Evolutionary conservation across 2,888 invertebrate species (phyloP), one percentile per base, ranked within the genome.

Genomic region (Laspeyria flexula): DNA sequence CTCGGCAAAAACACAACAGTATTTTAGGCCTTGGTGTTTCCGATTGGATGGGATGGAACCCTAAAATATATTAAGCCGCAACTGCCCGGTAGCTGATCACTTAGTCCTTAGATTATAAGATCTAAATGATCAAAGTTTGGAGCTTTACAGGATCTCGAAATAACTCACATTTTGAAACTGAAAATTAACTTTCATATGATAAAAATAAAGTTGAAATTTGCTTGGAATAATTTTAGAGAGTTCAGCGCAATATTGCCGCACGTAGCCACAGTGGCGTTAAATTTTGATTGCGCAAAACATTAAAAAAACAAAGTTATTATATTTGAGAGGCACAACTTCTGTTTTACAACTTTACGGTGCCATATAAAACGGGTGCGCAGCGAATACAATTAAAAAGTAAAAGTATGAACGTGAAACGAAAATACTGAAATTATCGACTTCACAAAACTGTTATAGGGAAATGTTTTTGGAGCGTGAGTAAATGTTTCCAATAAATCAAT

Each of bases 251-350:
- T 67, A 64, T 51, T 55, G 61, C 65, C 53, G 67, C 67, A 64
- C 58, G 67, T 64, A 67, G 61, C 64, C 65, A 61, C 60, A 59
- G 55, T 57, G 47, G 59, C 65, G 57, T 70, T 62, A 65, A 67
- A 70, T 69, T 64, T 73, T 75, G 63, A 71, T 67, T 73, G 62
- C 70, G 52, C 38, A 62, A 63, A 61, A 60, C 65, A 58, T 70
- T 56, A 71, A 65, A 61, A 56, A 60, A 55, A 58, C 60, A 58
- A 68, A 66, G 63, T 62, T 66, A 59, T 63, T 55, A 66, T 66
- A 69, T 64, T 60, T 62, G 56, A 60, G 48, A 55, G 58, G 41
- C 57, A 58, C 59, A 60, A 68, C 60, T 65, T 71, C 64, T 58
- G 61, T 69, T 73, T 67, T 62, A 67, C 46, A 67, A 59, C 60